Evolutionary conservation across 35 echinoderm and acorn worm species (phyloP), one percentile per base, ranked within the genome.

Genomic region (Amphiura filiformis): DNA sequence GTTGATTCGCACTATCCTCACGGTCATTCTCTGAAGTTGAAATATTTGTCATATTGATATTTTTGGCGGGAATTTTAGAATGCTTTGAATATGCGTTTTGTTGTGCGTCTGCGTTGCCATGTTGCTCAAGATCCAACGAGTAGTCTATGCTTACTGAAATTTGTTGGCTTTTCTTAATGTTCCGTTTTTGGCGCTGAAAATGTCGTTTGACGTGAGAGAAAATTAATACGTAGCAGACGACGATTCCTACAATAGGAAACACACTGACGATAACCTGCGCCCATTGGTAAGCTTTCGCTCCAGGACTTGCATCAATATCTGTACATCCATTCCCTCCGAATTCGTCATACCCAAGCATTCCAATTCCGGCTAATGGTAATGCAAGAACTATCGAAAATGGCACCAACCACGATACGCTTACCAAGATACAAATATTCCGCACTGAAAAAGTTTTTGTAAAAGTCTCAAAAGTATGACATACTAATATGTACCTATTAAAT

Each of bases 401-500:
- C 28, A 70, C 28, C 61, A 20, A 26, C 61, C 61, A 70, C 28
- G 61, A 70, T 20, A 30, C 26, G 61, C 11, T 26, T n/a, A 70
- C 28, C 17, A 70, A 13, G 7, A 70, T 11, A 70, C 61, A 15
- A 52, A 70, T 70, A 70, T 70, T 70, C 26, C 61, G 61, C 1
- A 26, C 2, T 15, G 61, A 70, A 70, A 70, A 70, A 18, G 28
- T 30, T 18, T 70, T 70, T 5, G 61, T 70, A n/a, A 70, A 15
- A n/a, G 9, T 70, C 26, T n/a, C 61, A 70, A 70, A 70, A 15
- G 61, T 70, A 23, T 70, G 61, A 70, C 15, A 18, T 26, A 70
- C 26, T 70, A 70, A 70, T 26, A 52, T 52, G 9, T 15, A 91
- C 30, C 89, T 80, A 39, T 91, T 91, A 31, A 91, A 34, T 31